Conservation (phyloP, 92 coral and sea anemone species). For the Zoanthus gigantus region DNA sequence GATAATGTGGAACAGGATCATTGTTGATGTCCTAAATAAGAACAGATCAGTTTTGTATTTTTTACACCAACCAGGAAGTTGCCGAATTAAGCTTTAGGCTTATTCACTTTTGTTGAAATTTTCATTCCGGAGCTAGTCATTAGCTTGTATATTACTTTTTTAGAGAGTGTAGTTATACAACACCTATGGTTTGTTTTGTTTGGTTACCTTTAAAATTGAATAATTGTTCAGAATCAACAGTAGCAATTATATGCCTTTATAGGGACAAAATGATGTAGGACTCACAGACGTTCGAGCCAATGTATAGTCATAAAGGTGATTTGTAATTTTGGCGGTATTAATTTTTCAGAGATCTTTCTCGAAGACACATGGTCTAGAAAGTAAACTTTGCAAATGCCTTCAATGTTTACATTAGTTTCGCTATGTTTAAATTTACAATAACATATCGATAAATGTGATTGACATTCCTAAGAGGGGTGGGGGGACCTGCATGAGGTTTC, state of each 20-base stretch:
- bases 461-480: too few species aligned
- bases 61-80: background rate
- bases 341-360: slow-evolving; percentile 17
- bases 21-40: background rate
- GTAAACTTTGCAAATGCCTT: too few species aligned
- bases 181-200: background rate
- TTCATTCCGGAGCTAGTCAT: background rate
- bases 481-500: too few species aligned
- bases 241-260: background rate
- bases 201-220: background rate
- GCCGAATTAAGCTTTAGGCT: slow-evolving; percentile 8
- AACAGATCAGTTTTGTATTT: background rate
- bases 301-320: background rate
- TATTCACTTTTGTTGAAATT: slow-evolving; percentile 15
- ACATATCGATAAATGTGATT: too few species aligned
- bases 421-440: too few species aligned
- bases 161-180: background rate
- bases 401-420: too few species aligned
- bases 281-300: slow-evolving; percentile 10
- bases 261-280: background rate
- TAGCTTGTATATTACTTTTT: background rate
- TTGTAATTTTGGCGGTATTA: background rate
- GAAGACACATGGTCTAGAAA: background rate
- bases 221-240: background rate
- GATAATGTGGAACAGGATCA: slow-evolving; percentile 23